These are phyloP conservation scores for zebrafish (Danio rerio) DNA, from an alignment of 2,113 vertebrate species.

Conservation along the genomic window GRCz12tu NC_133176.1:50768001-50768500, in stretches of 20 bases:
- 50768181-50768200: background rate
- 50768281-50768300: conserved; percentile 7
- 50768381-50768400: background rate
- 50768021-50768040: too few relatives aligned
- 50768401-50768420: background rate
- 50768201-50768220: background rate
- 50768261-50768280: conserved; percentile 8
- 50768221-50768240: conserved; percentile 9
- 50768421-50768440: conserved; percentile 35
- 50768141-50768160: background rate
- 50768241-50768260: conserved; percentile 2
- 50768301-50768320: background rate
- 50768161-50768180: background rate
- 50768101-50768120: too few relatives aligned
- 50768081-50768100: too few relatives aligned
- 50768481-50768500: conserved; percentile 45
- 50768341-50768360: conserved; percentile 19
- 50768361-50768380: background rate
- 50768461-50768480: conserved; percentile 30
- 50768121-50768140: too few relatives aligned
- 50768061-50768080: too few relatives aligned
- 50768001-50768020: too few relatives aligned
- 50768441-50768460: conserved; percentile 15
- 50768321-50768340: background rate
- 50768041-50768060: too few relatives aligned